Evolutionary conservation across 2,797 vertebrate species (phyloP).

Genomic region (Hephaestus fuliginosus): DNA sequence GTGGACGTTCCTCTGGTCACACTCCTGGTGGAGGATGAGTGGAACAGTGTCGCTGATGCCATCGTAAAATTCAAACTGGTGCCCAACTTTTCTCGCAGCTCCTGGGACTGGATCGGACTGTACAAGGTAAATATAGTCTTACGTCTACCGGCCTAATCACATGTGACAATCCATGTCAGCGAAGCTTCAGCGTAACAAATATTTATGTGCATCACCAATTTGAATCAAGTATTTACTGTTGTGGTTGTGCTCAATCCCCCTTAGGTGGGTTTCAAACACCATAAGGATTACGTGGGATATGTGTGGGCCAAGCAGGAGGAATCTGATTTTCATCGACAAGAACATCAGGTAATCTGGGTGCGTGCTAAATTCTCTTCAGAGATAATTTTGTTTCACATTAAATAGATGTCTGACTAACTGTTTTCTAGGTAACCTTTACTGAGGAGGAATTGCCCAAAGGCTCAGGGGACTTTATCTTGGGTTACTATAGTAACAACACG

Average conservation of each 20-base stretch:
- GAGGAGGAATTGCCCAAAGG: constrained; percentile 95
- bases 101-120: constrained; percentile 99
- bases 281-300: constrained; percentile 96
- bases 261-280: constrained; percentile 97
- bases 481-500: constrained; percentile 96
- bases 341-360: constrained; percentile 86
- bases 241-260: constrained; percentile 17
- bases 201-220: not conserved
- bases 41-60: constrained; percentile 91
- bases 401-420: constrained; percentile 43
- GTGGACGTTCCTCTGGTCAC: constrained; percentile 90
- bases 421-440: constrained; percentile 90
- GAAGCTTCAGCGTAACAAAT: not conserved
- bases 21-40: constrained; percentile 93
- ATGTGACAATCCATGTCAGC: not conserved
- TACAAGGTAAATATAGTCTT: constrained; percentile 88
- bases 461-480: constrained; percentile 95
- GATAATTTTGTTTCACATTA: constrained; percentile 34
- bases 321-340: constrained; percentile 84
- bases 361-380: not conserved
- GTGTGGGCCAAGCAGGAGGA: constrained; percentile 98
- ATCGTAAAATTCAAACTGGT: constrained; percentile 88
- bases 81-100: constrained; percentile 91
- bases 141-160: not conserved
- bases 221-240: not conserved